Base-by-base conservation (phyloP, 2,888 invertebrate genomes). In the Panopea generosa region DNA sequence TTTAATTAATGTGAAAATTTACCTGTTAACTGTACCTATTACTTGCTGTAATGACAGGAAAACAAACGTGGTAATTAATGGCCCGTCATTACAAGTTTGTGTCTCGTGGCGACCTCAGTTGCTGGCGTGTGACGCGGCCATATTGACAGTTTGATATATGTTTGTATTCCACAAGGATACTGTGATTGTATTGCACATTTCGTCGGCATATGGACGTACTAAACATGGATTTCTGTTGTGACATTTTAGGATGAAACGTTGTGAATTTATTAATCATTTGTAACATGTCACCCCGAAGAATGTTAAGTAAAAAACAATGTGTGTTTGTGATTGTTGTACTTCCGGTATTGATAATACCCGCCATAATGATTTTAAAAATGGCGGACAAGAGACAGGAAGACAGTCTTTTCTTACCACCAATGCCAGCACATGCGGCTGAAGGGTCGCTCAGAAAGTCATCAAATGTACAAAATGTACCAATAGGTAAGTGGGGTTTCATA, bases 301-400 rank as follows among this genome's bases (percentile, higher is more conserved):
- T 81, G 81, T 50, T 81, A 26, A 74, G 69, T 40, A 73, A 65
- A 61, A 20, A 56, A 47, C 81, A 74, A 26, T 81, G 77, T 45
- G 59, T 81, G 18, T 73, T 81, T 26, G 63, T 77, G 16, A 74
- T 81, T n/a, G 74, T 81, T 9, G 67, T 77, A 2, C 52, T 81
- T 24, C 81, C 81, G 9, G 16, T 72, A 40, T 38, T 81, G 60
- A 74, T 81, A 16, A 55, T 81, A 7, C 74, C 81, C 6, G 81
- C 81, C 14, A 60, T 81, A 26, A 20, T 77, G 7, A 74, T 81
- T 43, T 56, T 81, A 7, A 53, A 69, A 52, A 50, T 68, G 22
- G 66, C 81, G 7, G 81, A 81, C 65, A 62, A 45, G 20, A 52
- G 55, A 7, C 50, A 63, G 6, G 65, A 65, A 3, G 60, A 43